Percentiles rank a stretch among this genome's conserved stretches.
Evolutionary conservation across 2,113 vertebrate species (phyloP).

Genomic region (Osmerus mordax): DNA sequence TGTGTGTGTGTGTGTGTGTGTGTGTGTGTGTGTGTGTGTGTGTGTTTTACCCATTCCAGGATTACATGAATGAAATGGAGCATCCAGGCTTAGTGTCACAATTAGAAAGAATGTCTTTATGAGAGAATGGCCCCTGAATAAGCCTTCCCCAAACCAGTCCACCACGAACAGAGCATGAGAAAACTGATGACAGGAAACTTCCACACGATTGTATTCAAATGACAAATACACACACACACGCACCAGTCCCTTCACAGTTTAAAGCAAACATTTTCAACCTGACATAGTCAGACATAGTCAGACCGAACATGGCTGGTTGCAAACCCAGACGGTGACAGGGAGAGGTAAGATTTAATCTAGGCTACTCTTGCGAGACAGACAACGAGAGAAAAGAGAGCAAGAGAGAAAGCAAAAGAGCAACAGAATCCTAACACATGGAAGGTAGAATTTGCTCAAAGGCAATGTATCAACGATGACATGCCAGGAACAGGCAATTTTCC

Average conservation of each 20-base stretch:
- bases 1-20: not conserved
- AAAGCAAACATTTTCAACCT: no score
- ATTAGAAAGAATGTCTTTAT: constrained; percentile 16
- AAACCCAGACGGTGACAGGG: no score
- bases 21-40: not conserved
- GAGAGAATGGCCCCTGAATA: not conserved
- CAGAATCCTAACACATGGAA: not conserved
- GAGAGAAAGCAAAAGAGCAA: not conserved
- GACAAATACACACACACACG: constrained; percentile 17
- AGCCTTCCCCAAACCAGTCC: not conserved
- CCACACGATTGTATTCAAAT: not conserved
- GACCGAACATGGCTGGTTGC: no score
- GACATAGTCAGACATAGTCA: no score
- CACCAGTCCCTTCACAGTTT: not conserved
- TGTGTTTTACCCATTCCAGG: constrained; percentile 16
- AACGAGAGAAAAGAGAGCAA: no score
- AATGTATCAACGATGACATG: no score
- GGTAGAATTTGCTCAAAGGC: not conserved
- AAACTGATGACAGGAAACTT: not conserved
- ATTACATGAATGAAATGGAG: constrained; percentile 45
- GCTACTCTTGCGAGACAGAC: no score
- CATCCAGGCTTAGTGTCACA: constrained; percentile 41
- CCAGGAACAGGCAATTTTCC: no score
- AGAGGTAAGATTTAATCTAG: no score
- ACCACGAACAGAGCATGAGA: not conserved